These are phyloP conservation scores for Calidris pygmaea DNA, from an alignment of 2,113 vertebrate species.

Conservation along the genomic window DNA sequence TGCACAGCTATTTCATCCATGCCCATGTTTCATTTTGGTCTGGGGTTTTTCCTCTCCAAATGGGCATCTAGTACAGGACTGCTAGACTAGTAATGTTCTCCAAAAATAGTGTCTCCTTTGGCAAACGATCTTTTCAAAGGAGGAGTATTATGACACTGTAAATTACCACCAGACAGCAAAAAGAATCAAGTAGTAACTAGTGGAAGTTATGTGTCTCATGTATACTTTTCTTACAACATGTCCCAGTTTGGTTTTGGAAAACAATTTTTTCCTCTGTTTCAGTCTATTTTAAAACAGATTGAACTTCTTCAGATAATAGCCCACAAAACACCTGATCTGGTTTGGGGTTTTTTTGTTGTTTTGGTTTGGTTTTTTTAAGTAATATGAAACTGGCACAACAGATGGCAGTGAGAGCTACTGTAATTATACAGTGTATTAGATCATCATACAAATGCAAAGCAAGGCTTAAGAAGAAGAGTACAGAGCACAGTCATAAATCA, in stretches of 20 bases:
- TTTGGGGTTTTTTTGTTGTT: neutral
- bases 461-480: neutral
- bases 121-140: neutral
- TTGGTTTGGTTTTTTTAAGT: neutral
- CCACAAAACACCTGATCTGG: neutral
- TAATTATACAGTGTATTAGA: neutral
- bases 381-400: neutral
- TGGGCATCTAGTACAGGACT: neutral
- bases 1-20: neutral
- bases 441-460: neutral
- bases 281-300: neutral
- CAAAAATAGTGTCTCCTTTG: neutral
- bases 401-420: neutral
- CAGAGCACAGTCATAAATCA: neutral
- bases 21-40: neutral
- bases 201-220: neutral
- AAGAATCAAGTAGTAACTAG: neutral
- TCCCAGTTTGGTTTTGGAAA: neutral
- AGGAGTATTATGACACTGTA: neutral
- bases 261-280: neutral
- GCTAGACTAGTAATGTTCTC: neutral
- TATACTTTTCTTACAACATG: neutral
- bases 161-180: neutral
- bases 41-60: neutral
- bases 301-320: neutral